Conservation (phyloP, 1,140 invertebrate species). For the Camponotus pennsylvanicus region DNA sequence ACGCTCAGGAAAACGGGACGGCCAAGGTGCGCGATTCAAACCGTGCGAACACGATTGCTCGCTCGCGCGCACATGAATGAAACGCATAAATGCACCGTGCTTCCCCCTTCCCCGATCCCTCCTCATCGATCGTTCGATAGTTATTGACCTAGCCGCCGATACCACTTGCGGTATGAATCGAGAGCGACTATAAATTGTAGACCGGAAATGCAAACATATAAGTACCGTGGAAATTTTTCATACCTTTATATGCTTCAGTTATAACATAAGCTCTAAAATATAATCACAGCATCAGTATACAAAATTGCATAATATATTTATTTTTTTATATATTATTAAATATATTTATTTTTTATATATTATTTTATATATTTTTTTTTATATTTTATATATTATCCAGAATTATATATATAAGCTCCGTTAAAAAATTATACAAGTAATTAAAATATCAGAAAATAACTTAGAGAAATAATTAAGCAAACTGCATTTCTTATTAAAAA, state of each 20-base stretch:
- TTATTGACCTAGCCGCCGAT: constrained; percentile 51
- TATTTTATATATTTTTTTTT: no score
- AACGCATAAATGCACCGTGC: constrained; percentile 20
- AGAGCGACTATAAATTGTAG: constrained; percentile 36
- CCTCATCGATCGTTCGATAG: constrained; percentile 28
- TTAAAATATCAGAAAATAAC: neutral
- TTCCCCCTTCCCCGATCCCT: neutral
- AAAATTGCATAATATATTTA: neutral
- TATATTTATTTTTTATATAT: neutral
- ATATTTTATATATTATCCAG: neutral
- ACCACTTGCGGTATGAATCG: constrained; percentile 11
- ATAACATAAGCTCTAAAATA: neutral
- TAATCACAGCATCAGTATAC: neutral
- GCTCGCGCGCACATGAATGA: constrained; percentile 40
- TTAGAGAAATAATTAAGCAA: neutral
- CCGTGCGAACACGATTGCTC: constrained; percentile 52
- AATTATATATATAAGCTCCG: neutral
- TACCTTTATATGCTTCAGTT: neutral
- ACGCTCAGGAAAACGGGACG: constrained; percentile 48
- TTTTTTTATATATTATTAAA: neutral
- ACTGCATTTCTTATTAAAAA: neutral
- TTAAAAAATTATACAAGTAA: constrained; percentile 5
- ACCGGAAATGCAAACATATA: constrained; percentile 40
- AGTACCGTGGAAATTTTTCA: constrained; percentile 9
- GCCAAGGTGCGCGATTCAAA: constrained; percentile 43